These are phyloP conservation scores for Ischnura elegans DNA, from an alignment of 2,888 invertebrate species.

Conservation along the genomic window DNA sequence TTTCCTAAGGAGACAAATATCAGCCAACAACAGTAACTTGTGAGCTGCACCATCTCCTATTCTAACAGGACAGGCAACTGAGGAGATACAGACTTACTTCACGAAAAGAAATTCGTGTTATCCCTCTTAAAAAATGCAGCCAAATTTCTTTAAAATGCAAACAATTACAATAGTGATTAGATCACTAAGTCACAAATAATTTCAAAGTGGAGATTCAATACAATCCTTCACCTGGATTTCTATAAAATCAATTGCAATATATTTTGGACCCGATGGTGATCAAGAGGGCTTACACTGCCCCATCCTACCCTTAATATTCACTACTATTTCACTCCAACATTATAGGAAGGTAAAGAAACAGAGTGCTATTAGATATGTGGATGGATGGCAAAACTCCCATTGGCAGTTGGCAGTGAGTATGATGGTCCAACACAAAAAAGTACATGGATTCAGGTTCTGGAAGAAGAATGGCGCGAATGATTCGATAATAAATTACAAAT, in stretches of 20 bases:
- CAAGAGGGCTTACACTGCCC: constrained; percentile 59
- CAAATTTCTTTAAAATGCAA: constrained; percentile 59
- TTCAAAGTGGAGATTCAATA: constrained; percentile 58
- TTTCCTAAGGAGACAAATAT: constrained; percentile 2
- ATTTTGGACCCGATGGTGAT: constrained; percentile 66
- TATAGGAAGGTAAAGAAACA: constrained; percentile 37
- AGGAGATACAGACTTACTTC: constrained; percentile 58
- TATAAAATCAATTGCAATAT: constrained; percentile 62
- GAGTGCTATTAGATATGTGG: constrained; percentile 65
- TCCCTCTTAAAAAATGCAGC: constrained; percentile 55
- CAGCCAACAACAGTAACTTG: constrained; percentile 54
- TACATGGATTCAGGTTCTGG: constrained; percentile 64
- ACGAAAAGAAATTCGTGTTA: constrained; percentile 37
- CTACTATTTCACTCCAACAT: constrained; percentile 48
- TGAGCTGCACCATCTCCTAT: constrained; percentile 43
- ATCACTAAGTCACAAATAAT: constrained; percentile 53
- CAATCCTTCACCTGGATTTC: constrained; percentile 42
- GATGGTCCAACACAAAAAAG: constrained; percentile 62
- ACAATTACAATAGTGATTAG: constrained; percentile 53
- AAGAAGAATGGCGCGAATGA: constrained; percentile 52
- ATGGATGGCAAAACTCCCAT: constrained; percentile 60
- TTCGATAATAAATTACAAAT: constrained; percentile 57
- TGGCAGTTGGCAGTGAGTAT: constrained; percentile 60
- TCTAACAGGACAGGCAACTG: constrained; percentile 31
- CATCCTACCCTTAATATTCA: constrained; percentile 62